Base-by-base conservation (phyloP, 2,888 invertebrate species). In the Agriopis marginaria region DNA sequence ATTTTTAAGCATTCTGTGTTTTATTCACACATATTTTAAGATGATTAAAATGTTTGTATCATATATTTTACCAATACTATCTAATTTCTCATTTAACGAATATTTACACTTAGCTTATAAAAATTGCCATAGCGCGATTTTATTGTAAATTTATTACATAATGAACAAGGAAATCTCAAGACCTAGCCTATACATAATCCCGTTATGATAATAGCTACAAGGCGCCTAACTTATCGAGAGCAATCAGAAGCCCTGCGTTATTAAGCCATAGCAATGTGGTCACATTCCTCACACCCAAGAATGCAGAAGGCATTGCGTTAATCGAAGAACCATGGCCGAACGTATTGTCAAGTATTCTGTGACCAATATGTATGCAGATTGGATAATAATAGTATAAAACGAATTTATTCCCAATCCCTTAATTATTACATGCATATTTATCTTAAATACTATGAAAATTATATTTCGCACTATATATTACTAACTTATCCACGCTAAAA, bases 251-350 rank as follows among this genome's bases (percentile, higher is more conserved):
- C 86, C 88, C 73, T 83, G 81, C 72, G 73, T 78, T 78, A 77
- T 79, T 79, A 82, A 81, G 79, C 78, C 79, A 75, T 79, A 84
- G 82, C 74, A 81, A 81, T 78, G 78, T 75, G 81, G 75, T 75
- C 74, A 78, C 81, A 87, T 89, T 85, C 87, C 87, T 74, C 66
- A 68, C 60, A 75, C 14, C 76, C 79, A 84, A 78, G 82, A 83
- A 87, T 78, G 86, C 78, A 86, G 87, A 87, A 86, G 80, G 77
- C 80, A 82, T 83, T 82, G 79, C 73, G 69, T 74, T 77, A 76
- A 77, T 78, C 77, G 83, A 73, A 82, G 79, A 74, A 78, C 78
- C 76, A 75, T 72, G 75, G 75, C 66, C 75, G 64, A 59, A 65
- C 70, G 65, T 63, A 75, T 45, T 63, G n/a, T 32, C 32, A 58